phyloP scores from a whole-genome alignment of 2,888 invertebrate species.

The Rotaria sp. region DNA sequence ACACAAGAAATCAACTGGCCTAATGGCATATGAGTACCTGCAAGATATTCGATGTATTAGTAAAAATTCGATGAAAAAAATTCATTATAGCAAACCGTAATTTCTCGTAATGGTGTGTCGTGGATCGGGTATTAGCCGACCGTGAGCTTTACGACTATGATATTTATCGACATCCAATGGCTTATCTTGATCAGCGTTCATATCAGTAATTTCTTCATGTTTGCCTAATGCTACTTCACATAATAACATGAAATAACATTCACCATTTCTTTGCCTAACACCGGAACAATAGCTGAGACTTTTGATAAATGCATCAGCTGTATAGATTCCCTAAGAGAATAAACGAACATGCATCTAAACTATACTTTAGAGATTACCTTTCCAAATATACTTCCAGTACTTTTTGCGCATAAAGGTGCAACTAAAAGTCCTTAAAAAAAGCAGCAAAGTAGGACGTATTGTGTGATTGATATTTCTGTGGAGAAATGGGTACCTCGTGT shows the following conservation, averaged over 20 bases:
- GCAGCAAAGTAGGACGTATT: background rate
- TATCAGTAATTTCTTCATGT: slow-evolving; percentile 41
- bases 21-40: too few species aligned
- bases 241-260: slow-evolving; percentile 52
- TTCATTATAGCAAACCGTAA: too few species aligned
- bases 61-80: too few species aligned
- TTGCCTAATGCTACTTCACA: slow-evolving; percentile 57
- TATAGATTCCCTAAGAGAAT: slow-evolving; percentile 54
- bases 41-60: too few species aligned
- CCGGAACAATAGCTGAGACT: slow-evolving; percentile 53
- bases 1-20: too few species aligned
- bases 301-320: slow-evolving; percentile 58
- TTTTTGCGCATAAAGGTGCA: slow-evolving; percentile 55
- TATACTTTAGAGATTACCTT: slow-evolving; percentile 42
- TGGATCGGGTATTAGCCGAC: background rate
- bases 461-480: background rate
- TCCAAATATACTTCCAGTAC: slow-evolving; percentile 56
- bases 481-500: slow-evolving; percentile 48
- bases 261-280: slow-evolving; percentile 43
- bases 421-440: slow-evolving; percentile 50
- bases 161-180: background rate
- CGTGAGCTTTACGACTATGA: background rate
- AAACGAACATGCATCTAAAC: too few species aligned
- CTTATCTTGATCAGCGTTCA: background rate
- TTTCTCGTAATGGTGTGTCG: background rate